A percentile compares a stretch with the other conserved stretches of the same genome.
These are phyloP conservation scores for Clavelina lepadiformis DNA, from an alignment of 23 tunicate genomes.

Conservation along the genomic window DNA sequence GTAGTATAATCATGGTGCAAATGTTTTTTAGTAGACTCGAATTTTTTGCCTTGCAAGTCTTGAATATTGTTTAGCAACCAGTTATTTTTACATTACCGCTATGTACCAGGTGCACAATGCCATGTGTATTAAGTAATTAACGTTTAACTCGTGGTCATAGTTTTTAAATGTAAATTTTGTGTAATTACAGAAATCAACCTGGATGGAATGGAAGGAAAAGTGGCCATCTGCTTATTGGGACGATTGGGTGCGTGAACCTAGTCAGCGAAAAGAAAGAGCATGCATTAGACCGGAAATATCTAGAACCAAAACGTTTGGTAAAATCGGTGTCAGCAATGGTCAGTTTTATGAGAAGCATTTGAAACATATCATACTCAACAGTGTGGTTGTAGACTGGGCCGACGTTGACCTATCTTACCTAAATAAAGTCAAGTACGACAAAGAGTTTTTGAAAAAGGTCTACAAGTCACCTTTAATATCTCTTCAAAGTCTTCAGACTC, in stretches of 20 bases:
- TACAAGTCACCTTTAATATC: constrained; percentile 4
- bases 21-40: too few relatives aligned
- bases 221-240: constrained; percentile 99
- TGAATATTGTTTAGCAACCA: too few relatives aligned
- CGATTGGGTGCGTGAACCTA: constrained; percentile 92
- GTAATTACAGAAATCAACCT: constrained; percentile 34
- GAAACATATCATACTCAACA: constrained; percentile 62
- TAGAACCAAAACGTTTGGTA: constrained; percentile 92
- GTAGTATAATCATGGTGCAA: too few relatives aligned
- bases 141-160: too few relatives aligned
- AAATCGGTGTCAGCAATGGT: constrained; percentile 86
- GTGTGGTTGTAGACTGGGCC: constrained; percentile 46
- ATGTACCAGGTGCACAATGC: too few relatives aligned
- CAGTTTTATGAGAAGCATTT: constrained; percentile 91
- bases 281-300: constrained; percentile 94
- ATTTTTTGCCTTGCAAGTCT: too few relatives aligned
- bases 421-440: constrained; percentile 49
- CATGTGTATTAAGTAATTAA: too few relatives aligned
- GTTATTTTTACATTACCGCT: too few relatives aligned
- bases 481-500: neutral
- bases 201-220: constrained; percentile 60
- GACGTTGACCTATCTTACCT: constrained; percentile 45
- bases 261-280: constrained; percentile 60
- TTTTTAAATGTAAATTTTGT: too few relatives aligned
- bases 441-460: constrained; percentile 30